Evolutionary conservation across 2,113 vertebrate genomes (phyloP), one percentile per base, ranked within the genome.

Genomic region (Dromas ardeola): DNA sequence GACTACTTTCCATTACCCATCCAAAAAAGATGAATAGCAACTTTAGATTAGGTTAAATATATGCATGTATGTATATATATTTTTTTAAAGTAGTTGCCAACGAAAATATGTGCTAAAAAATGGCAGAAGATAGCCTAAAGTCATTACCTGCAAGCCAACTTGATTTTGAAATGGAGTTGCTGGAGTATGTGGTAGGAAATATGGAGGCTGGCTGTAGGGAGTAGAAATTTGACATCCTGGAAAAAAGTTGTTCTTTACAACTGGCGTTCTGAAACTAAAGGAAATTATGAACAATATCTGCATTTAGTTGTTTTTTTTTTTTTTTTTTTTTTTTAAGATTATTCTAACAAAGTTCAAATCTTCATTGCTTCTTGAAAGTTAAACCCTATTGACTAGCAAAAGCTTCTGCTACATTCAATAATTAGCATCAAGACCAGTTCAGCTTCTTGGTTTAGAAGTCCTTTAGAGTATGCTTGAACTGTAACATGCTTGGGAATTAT

Each of bases 191-290:
- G 98, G 94, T 52, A 97, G 79, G 53, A 96, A 96, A 89, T 42
- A 97, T 0, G 98, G 88, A 13, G 93, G 49, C 18, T 98, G 98
- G 94, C 93, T 97, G 82, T 98, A 98, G 17, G 98, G 97, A 90
- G 98, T 98, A 80, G 98, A 98, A 49, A 98, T 94, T 9, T 97
- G 97, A 77, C 96, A 95, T 80, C 96, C 96, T 36, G 98, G 81
- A 50, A 92, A 85, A 42, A 98, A 96, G 32, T 93, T 95, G 77
- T 97, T 98, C 95, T 98, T 99, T 63, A 99, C 95, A 61, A 99
- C 96, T 38, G 99, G 99, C 8, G 99, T 99, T 90, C 98, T 98
- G 95, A 99, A 99, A 97, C 99, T 99, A 74, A 96, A 58, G 88
- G 52, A 87, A 84, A 81, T 84, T 10, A 67, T 12, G 2, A 80